phyloP scores from a whole-genome alignment of 1,140 invertebrate genomes.

The Cydia pomonella region DNA sequence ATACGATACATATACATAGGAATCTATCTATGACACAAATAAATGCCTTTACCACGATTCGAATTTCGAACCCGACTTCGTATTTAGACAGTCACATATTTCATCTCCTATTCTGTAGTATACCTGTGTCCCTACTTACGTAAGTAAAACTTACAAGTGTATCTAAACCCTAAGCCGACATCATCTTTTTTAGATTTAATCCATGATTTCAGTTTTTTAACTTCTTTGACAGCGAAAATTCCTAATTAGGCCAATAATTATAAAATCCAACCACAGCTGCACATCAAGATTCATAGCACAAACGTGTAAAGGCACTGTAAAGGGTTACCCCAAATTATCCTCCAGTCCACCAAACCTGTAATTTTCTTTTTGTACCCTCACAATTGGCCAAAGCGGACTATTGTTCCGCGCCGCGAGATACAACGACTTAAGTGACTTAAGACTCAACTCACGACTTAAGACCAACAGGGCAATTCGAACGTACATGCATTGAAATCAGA shows the following conservation, averaged over 20 bases:
- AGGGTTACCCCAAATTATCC: slow-evolving; percentile 51
- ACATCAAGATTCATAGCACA: slow-evolving; percentile 21
- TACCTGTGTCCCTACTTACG: too few species aligned
- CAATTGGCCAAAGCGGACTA: slow-evolving; percentile 36
- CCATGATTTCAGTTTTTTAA: not conserved
- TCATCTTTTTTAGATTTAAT: not conserved
- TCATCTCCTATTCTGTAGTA: too few species aligned
- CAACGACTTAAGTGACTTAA: slow-evolving; percentile 7
- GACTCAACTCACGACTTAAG: too few species aligned
- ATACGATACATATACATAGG: too few species aligned
- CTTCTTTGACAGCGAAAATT: not conserved
- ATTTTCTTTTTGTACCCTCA: slow-evolving; percentile 48
- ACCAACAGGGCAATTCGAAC: not conserved
- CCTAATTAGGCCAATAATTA: not conserved
- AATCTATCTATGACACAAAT: too few species aligned
- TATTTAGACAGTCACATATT: too few species aligned
- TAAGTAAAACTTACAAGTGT: too few species aligned
- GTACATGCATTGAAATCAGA: too few species aligned
- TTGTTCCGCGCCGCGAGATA: slow-evolving; percentile 36
- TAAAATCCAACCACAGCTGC: slow-evolving; percentile 12
- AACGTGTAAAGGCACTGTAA: slow-evolving; percentile 38
- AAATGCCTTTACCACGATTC: too few species aligned
- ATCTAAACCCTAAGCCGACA: too few species aligned
- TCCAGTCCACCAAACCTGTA: slow-evolving; percentile 43
- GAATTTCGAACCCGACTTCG: too few species aligned